Base-by-base conservation (phyloP, 2,113 vertebrate genomes). In the Rhinolophus ferrumequinum region DNA sequence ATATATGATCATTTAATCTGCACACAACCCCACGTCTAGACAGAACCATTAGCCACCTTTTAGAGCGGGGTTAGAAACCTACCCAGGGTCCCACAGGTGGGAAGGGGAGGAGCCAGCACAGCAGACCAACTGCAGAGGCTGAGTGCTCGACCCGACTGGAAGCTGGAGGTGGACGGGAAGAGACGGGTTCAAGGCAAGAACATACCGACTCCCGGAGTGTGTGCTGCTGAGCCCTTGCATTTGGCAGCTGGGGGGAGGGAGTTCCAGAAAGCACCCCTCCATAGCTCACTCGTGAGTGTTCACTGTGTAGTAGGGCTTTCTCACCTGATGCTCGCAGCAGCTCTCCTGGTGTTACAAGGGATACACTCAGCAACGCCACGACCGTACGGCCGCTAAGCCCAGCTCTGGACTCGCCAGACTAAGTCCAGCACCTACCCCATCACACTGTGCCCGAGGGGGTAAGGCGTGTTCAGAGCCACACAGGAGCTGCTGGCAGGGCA, bases 211-310 rank as follows among this genome's bases (percentile, higher is more conserved):
- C 16, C 8, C 24, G 4, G 14, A 6, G n/a, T 19, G 1, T 52
- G 66, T 54, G 35, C 24, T 3, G 1, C 50, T 0, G n/a, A 73
- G 21, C n/a, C 69, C 50, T 41, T 44, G 85, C 18, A 14, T 22
- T 3, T 21, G 69, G 28, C 11, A 54, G 67, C 33, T 16, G 5
- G 30, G 50, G 75, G 54, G 22, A 50, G 35, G 0, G 0, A 54
- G 38, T 50, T 56, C 30, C 60, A 11, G 52, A 69, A 33, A 56
- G 50, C 35, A 9, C 38, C 6, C 8, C 3, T 16, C 44, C 1
- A 0, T 9, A 24, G 70, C n/a, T 60, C 33, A n/a, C 4, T 8
- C 33, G 19, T 0, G 15, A 47, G 21, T 9, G 2, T 0, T 3
- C 38, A 2, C 26, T 12, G 21, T 3, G 28, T 44, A 9, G 8